Conservation (phyloP, 1,140 invertebrate species). For the Lepidurus arcticus region DNA sequence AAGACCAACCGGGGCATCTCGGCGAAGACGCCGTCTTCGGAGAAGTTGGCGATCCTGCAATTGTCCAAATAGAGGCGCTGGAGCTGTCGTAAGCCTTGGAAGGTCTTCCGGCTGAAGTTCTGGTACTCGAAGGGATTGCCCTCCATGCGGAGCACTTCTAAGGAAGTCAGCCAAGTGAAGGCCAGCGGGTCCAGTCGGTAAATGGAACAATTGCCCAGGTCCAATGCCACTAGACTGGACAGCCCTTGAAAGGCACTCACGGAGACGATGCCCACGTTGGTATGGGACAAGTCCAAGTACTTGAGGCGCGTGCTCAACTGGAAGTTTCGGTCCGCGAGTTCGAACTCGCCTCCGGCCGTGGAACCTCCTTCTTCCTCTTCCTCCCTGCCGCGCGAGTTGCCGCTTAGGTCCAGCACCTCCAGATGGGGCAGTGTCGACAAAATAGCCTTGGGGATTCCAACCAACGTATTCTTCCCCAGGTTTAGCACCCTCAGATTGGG, state of each 20-base stretch:
- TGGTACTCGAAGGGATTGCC: conserved; percentile 29
- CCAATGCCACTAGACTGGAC: conserved; percentile 25
- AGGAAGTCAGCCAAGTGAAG: conserved; percentile 45
- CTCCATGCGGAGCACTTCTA: conserved; percentile 38
- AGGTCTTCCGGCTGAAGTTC: conserved; percentile 39
- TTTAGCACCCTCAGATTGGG: conserved; percentile 49
- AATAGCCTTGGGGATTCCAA: conserved; percentile 6
- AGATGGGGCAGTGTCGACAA: conserved; percentile 30
- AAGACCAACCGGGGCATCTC: conserved; percentile 49
- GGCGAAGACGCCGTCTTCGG: conserved; percentile 47
- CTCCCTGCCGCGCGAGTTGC: conserved; percentile 15
- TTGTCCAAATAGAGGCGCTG: conserved; percentile 48
- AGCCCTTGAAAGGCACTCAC: conserved; percentile 23
- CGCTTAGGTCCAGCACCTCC: conserved; percentile 29
- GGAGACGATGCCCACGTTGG: conserved; percentile 19
- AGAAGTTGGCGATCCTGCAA: conserved; percentile 48
- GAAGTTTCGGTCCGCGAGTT: conserved; percentile 24
- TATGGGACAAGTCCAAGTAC: conserved; percentile 30
- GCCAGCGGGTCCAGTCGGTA: conserved; percentile 20
- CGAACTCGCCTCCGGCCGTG: conserved; percentile 18
- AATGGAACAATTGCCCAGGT: conserved; percentile 28
- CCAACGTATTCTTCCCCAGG: conserved; percentile 49
- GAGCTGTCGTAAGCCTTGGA: conserved; percentile 48
- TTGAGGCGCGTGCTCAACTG: conserved; percentile 28
- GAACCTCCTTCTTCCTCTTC: neutral